Evolutionary conservation across 2,888 invertebrate genomes (phyloP).

Genomic region (Morpho achilles): DNA sequence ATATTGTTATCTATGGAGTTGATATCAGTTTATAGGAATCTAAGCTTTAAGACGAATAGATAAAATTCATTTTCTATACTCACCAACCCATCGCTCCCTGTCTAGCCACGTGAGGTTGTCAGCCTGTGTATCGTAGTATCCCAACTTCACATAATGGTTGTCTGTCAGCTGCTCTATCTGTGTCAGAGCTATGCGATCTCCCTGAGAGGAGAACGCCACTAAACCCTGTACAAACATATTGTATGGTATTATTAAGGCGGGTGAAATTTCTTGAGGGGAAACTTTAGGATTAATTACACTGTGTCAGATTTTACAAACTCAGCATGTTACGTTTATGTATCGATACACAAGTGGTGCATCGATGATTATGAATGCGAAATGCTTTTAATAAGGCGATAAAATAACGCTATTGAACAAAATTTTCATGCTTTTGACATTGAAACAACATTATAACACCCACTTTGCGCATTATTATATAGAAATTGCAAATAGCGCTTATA

Average conservation of each 20-base stretch:
- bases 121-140: constrained; percentile 97
- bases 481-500: too few relatives aligned
- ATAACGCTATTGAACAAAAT: too few relatives aligned
- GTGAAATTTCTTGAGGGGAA: too few relatives aligned
- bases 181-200: constrained; percentile 98
- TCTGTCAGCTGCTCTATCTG: constrained; percentile 98
- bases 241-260: neutral
- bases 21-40: neutral
- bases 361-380: too few relatives aligned
- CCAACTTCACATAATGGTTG: constrained; percentile 95
- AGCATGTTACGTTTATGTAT: too few relatives aligned
- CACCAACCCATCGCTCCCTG: constrained; percentile 94
- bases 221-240: constrained; percentile 83
- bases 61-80: constrained; percentile 38
- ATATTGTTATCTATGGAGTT: neutral
- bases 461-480: too few relatives aligned
- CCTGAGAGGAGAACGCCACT: constrained; percentile 98
- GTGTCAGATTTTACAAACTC: too few relatives aligned
- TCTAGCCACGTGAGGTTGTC: constrained; percentile 97
- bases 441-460: too few relatives aligned
- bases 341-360: too few relatives aligned
- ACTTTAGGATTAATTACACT: too few relatives aligned
- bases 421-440: too few relatives aligned
- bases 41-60: neutral
- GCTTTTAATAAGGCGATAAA: too few relatives aligned